Percentiles rank a stretch among this genome's conserved stretches.
Evolutionary conservation across 2,113 vertebrate species (phyloP).

Genomic region (Zonotrichia leucophrys): DNA sequence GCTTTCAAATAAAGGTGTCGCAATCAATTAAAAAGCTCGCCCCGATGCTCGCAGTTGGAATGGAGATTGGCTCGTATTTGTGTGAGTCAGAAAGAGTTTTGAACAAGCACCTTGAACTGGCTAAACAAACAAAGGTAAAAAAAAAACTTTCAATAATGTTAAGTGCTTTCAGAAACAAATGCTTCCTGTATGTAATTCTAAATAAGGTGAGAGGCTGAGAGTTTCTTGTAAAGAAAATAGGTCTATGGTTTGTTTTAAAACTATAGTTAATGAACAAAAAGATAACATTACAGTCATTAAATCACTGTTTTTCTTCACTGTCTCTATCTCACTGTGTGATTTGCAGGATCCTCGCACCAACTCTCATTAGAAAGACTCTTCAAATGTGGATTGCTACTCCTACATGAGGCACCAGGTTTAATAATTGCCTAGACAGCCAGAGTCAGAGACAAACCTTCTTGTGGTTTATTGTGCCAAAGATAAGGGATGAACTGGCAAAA

Average conservation of each 20-base stretch:
- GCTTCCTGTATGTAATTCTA: background rate
- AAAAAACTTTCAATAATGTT: background rate
- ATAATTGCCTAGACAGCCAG: background rate
- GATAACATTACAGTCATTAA: background rate
- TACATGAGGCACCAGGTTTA: background rate
- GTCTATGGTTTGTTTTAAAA: background rate
- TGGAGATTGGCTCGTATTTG: constrained; percentile 65
- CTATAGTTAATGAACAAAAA: background rate
- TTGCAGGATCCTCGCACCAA: background rate
- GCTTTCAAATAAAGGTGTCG: constrained; percentile 71
- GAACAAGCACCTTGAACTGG: constrained; percentile 77
- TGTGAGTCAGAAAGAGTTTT: constrained; percentile 75
- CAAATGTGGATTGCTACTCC: background rate
- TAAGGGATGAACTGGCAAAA: background rate
- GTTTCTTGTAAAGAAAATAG: background rate
- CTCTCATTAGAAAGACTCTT: background rate
- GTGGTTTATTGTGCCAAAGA: background rate
- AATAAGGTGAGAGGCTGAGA: background rate
- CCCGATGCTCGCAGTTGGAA: constrained; percentile 52
- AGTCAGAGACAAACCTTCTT: background rate
- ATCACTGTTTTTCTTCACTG: background rate
- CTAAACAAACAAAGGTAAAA: constrained; percentile 81
- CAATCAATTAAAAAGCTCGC: constrained; percentile 71
- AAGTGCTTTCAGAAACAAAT: background rate
- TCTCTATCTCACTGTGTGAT: background rate